Base-by-base conservation (phyloP, 2,113 vertebrate species). In the Cinclus mexicanus region DNA sequence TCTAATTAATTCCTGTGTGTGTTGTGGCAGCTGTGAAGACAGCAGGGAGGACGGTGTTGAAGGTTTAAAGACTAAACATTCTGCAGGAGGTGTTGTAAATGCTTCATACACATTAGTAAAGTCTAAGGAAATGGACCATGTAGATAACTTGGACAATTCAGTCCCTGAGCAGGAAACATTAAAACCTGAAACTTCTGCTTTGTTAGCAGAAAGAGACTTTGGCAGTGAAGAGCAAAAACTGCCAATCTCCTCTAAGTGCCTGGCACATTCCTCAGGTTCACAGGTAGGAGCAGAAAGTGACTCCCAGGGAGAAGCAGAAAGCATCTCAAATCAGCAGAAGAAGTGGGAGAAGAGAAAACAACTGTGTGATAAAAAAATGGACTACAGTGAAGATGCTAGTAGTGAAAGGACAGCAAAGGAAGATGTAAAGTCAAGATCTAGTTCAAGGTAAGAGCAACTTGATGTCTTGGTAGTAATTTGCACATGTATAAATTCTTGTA, bases 1-100 rank as follows among this genome's bases (percentile, higher is more conserved):
- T 98, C 98, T 99, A 61, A 98, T 99, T 63, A 98, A 99, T 97
- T 99, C 99, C 18, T 99, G 99, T 11, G 99, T 99, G 75, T 99
- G 99, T 97, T 99, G 99, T n/a, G 98, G 98, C 64, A 98, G 98
- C 97, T 99, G 99, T 24, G 98, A 98, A 72, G 98, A 98, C 74
- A 80, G 98, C 91, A 97, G 98, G 55, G 99, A 99, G 83, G 99
- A 99, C 2, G 44, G 93, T 10, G 72, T 84, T 50, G 96, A 97
- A 94, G 70, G 82, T 42, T 87, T 97, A 87, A 98, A 61, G 96
- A 98, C 93, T 97, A 98, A 95, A 87, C 89, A 55, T 65, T 84
- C 94, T 94, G 96, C 93, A 4, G 98, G 64, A 85, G 98, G 96
- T 90, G 83, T 97, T 80, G 87, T 98, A 89, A 94, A 98, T 53